Base-by-base conservation (phyloP, 2,797 vertebrate species). In the Spinibarbus caldwelli region DNA sequence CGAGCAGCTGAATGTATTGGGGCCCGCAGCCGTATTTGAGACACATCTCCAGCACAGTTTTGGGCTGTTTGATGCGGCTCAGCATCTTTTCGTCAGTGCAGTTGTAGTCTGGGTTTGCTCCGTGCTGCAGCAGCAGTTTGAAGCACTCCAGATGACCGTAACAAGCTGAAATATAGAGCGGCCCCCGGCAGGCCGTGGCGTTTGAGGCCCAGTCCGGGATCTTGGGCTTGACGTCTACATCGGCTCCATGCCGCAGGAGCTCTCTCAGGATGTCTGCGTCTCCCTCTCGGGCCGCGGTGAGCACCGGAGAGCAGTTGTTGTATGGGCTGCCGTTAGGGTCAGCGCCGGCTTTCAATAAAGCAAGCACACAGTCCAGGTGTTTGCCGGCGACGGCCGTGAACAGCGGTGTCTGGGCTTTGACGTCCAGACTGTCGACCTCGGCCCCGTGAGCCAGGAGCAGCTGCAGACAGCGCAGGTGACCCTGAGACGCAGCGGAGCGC, bases 341-440 rank as follows among this genome's bases (percentile, higher is more conserved):
- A 1, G 97, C 97, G 0, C 97, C 97, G 0, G 97, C 97, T 43
- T 95, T 95, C 86, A 99, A 94, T 84, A 99, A 95, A 21, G 92
- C 91, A 1, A 86, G 91, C 67, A 97, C 98, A 0, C 97, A 99
- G 73, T 96, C 96, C 52, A 95, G 90, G 92, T 99, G 97, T 87
- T 97, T 97, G 0, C 96, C 96, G 64, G 95, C 96, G 82, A 98
- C 97, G 0, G 98, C 97, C 0, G 95, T 95, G 90, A 99, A 99
- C 73, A 99, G 95, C 0, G 98, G 97, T 0, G 97, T 99, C 93
- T 99, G 98, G 17, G 98, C 98, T 91, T 99, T 99, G 80, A 97
- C 95, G 0, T 99, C 97, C 86, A 98, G 93, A 86, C 95, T 93
- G 93, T 99, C 98, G 5, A 99, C 94, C 83, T 98, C 95, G 0